Evolutionary conservation across 2,797 vertebrate genomes (phyloP), one percentile per base, ranked within the genome.

Genomic region (Xerus rutilus): DNA sequence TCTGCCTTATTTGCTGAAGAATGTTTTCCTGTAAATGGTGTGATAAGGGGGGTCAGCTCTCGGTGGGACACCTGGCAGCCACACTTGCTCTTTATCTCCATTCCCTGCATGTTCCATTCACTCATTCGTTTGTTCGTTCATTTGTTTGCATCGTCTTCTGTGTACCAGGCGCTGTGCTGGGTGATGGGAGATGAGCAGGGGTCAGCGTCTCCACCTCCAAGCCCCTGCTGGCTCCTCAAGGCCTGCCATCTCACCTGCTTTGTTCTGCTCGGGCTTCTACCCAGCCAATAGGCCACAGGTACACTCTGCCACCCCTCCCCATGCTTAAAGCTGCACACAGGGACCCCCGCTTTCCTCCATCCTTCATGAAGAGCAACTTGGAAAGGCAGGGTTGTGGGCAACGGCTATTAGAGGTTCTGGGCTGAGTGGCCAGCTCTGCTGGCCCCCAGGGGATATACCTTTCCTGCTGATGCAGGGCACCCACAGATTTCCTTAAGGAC

Each of bases 1-100:
- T 86, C 72, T 69, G 28, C 82, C 86, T 91, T 65, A n/a, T 76
- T 92, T 84, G 69, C 70, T 49, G 79, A 59, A 85, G 78, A 39
- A 49, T 86, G 21, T 86, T 72, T 49, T 77, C 28, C 47, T 25
- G 11, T 72, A 95, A 92, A 21, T 49, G 88, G n/a, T 65, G 69
- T 90, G 89, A 69, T 78, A 70, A 78, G 49, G 28, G 45, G 67
- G 35, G 12, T 35, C 25, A 6, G 77, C n/a, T 78, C 69, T 91
- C 74, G 74, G 81, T 5, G 85, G 84, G 47, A 35, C 64, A 35
- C 32, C 57, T 1, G 3, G 39, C 72, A 65, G 17, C 86, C 17
- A 67, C 14, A 17, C 43, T 89, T 82, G 21, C 21, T 73, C 79
- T 64, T 6, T 25, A 39, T 64, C 54, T 13, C 32, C n/a, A 57